Percentiles rank a stretch among this genome's conserved stretches.
Evolutionary conservation across 2,113 vertebrate species (phyloP).

Genomic region (Sinocyclocheilus anophthalmus): DNA sequence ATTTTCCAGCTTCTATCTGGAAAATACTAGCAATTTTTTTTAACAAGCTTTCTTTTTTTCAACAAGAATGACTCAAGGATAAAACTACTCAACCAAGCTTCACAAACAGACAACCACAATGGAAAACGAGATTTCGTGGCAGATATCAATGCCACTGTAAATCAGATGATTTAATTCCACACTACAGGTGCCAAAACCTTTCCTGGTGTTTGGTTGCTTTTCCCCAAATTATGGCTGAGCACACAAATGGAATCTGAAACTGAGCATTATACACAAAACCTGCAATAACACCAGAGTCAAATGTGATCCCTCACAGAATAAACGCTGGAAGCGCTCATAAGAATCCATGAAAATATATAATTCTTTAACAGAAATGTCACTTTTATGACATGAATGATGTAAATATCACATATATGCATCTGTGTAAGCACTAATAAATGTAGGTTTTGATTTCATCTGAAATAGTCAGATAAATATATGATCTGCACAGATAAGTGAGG

Average conservation of each 20-base stretch:
- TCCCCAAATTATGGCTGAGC: conserved; percentile 14
- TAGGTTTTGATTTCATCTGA: background rate
- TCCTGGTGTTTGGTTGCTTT: conserved; percentile 13
- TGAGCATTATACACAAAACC: conserved; percentile 21
- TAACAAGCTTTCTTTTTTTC: background rate
- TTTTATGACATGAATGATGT: background rate
- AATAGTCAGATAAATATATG: background rate
- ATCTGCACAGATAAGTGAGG: background rate
- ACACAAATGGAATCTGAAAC: conserved; percentile 13
- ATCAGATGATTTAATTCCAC: conserved; percentile 36
- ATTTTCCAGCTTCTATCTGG: background rate
- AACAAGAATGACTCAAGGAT: background rate
- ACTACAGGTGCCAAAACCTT: conserved; percentile 35
- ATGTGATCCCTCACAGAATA: background rate
- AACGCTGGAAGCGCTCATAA: background rate
- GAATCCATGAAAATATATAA: background rate
- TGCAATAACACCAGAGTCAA: conserved; percentile 27
- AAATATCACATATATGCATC: background rate
- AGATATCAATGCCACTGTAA: conserved; percentile 25
- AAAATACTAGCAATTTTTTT: background rate
- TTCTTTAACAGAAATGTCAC: background rate
- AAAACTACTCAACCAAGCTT: conserved; percentile 20
- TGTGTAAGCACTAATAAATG: background rate
- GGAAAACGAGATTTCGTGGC: conserved; percentile 25
- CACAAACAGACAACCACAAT: conserved; percentile 32